Evolutionary conservation across 2,888 invertebrate species (phyloP).

Genomic region (Nematopogon swammerdamellus): DNA sequence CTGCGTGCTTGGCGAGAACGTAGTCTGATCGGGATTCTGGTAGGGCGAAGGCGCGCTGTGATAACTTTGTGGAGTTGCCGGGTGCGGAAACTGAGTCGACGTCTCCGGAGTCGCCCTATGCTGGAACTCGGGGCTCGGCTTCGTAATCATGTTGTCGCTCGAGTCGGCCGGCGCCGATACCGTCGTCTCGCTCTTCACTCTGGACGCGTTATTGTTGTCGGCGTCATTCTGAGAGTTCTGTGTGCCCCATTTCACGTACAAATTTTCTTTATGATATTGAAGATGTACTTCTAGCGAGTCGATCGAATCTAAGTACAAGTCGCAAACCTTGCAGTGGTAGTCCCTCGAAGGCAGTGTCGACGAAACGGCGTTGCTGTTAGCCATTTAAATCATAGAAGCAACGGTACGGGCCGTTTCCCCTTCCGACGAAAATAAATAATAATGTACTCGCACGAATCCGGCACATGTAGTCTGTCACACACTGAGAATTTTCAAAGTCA

Average conservation of each 20-base stretch:
- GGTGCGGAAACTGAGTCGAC: conserved; percentile 56
- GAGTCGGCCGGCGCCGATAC: conserved; percentile 73
- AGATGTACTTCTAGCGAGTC: conserved; percentile 77
- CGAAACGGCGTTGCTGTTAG: conserved; percentile 51
- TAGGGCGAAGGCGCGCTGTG: conserved; percentile 66
- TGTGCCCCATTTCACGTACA: conserved; percentile 70
- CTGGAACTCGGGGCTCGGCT: conserved; percentile 59
- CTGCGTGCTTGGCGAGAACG: conserved; percentile 54
- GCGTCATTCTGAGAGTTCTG: conserved; percentile 57
- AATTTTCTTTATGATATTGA: conserved; percentile 75
- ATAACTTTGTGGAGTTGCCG: conserved; percentile 64
- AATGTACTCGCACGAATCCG: conserved; percentile 14
- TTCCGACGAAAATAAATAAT: conserved; percentile 50
- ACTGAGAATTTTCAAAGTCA: neutral
- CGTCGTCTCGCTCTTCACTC: conserved; percentile 58
- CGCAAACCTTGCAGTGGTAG: conserved; percentile 74
- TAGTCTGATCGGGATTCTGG: conserved; percentile 57
- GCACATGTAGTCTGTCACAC: neutral
- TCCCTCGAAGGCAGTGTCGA: conserved; percentile 56
- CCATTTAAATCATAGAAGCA: conserved; percentile 52
- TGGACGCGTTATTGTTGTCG: conserved; percentile 64
- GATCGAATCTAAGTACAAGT: conserved; percentile 69
- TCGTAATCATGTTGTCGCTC: conserved; percentile 64
- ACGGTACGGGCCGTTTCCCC: conserved; percentile 43
- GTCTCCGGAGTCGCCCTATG: conserved; percentile 58